Evolutionary conservation across 1,140 invertebrate genomes (phyloP), one percentile per base, ranked within the genome.

Genomic region (Stenopsyche tienmushanensis): DNA sequence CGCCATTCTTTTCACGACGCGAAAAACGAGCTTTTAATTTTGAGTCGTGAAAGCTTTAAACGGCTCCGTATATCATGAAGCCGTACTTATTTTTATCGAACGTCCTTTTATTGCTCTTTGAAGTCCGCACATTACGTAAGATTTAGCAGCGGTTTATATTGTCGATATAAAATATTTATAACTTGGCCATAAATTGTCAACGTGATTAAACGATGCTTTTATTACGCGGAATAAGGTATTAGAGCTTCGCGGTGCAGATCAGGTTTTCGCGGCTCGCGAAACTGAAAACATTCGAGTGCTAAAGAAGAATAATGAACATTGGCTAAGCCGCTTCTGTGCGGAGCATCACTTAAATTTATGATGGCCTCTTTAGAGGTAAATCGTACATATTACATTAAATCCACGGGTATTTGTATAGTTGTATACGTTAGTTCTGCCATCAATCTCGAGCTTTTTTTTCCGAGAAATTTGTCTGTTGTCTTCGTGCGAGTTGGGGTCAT

Each of bases 381-480:
- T 8, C 17, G 44, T 15, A n/a, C n/a, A n/a, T n/a, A n/a, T n/a
- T n/a, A n/a, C n/a, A n/a, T n/a, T n/a, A n/a, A n/a, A n/a, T n/a
- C n/a, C n/a, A n/a, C n/a, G n/a, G n/a, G n/a, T n/a, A n/a, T n/a
- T n/a, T n/a, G n/a, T n/a, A n/a, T n/a, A n/a, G 34, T 39, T 39
- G 7, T 39, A 9, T 8, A 9, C 17, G 5, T 47, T 47, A 18
- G 50, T 17, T 42, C 18, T 24, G 29, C 29, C 29, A 34, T 34
- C 29, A 34, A 34, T 34, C 29, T 7, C 5, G 5, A 13, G 29
- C 13, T 47, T 60, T 47, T 60, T 60, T 60, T 44, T 3, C n/a
- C n/a, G n/a, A n/a, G 34, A 60, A 60, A 60, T 60, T 60, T 60
- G 57, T 60, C 42, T 2, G 57, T 44, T 44, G 57, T 60, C 57